Conservation (phyloP, 2,113 vertebrate genomes). For the Hippocampus guttulatus region DNA sequence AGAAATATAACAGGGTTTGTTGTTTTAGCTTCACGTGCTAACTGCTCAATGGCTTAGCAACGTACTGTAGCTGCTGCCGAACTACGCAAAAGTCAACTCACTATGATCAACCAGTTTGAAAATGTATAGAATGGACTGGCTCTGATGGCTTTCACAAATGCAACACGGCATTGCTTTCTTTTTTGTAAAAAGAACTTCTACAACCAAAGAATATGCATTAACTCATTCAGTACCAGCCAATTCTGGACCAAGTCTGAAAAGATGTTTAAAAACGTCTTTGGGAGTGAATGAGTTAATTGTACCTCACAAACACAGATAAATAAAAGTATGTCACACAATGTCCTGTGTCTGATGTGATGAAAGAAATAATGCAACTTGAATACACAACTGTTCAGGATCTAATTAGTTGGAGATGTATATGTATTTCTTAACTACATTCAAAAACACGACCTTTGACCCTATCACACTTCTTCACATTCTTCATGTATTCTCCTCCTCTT, state of each 20-base stretch:
- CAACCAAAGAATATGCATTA: constrained; percentile 47
- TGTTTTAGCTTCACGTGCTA: too few relatives aligned
- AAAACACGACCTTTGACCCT: background rate
- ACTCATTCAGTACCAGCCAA: too few relatives aligned
- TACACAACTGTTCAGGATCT: background rate
- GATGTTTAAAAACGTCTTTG: too few relatives aligned
- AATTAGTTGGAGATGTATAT: background rate
- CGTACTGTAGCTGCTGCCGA: background rate
- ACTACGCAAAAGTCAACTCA: background rate
- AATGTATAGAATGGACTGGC: background rate
- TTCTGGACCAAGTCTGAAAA: too few relatives aligned
- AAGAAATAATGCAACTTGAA: background rate
- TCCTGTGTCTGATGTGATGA: background rate
- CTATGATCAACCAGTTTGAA: background rate
- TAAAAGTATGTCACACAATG: background rate
- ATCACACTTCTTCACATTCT: background rate
- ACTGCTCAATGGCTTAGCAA: background rate
- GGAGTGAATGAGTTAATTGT: too few relatives aligned
- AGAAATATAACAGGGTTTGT: too few relatives aligned
- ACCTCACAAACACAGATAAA: constrained; percentile 2
- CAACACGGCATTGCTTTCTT: background rate
- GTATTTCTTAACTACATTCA: background rate
- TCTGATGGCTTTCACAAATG: background rate
- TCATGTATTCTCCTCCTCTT: background rate
- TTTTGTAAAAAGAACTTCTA: background rate